phyloP scores from a whole-genome alignment of 2,113 vertebrate genomes.

The Pollimyrus isidori region DNA sequence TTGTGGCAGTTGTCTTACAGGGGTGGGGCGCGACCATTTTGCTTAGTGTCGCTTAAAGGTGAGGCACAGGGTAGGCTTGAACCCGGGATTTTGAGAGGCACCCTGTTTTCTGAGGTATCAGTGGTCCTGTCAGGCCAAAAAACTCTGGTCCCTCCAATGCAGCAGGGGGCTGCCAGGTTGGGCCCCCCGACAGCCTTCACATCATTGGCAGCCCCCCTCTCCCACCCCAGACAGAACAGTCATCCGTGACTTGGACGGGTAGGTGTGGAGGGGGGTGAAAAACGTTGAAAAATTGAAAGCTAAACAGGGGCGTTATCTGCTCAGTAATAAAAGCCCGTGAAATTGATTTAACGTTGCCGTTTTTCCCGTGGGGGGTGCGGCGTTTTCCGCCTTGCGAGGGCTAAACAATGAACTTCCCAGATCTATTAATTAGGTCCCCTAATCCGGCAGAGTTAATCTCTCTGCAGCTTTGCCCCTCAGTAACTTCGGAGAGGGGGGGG shows the following conservation, averaged over 20 bases:
- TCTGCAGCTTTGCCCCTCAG: conserved; percentile 61
- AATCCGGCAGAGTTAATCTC: conserved; percentile 71
- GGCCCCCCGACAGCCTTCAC: conserved; percentile 44
- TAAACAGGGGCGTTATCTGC: conserved; percentile 68
- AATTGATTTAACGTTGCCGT: conserved; percentile 79
- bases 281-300: conserved; percentile 72
- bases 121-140: background rate
- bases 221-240: conserved; percentile 55
- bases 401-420: conserved; percentile 70
- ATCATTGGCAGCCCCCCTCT: conserved; percentile 48
- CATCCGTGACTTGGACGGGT: conserved; percentile 36
- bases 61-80: background rate
- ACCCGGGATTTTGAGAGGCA: background rate
- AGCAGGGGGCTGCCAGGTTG: background rate
- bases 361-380: conserved; percentile 60
- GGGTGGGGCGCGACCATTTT: background rate
- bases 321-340: conserved; percentile 74
- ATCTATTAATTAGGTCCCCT: conserved; percentile 75
- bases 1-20: background rate
- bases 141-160: background rate
- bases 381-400: conserved; percentile 57
- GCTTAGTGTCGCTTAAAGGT: background rate
- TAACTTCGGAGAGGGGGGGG: conserved; percentile 56
- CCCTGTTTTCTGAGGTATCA: background rate
- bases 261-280: conserved; percentile 41